Evolutionary conservation across 2,797 vertebrate species (phyloP).

Genomic region (Ctenosaura bakeri): DNA sequence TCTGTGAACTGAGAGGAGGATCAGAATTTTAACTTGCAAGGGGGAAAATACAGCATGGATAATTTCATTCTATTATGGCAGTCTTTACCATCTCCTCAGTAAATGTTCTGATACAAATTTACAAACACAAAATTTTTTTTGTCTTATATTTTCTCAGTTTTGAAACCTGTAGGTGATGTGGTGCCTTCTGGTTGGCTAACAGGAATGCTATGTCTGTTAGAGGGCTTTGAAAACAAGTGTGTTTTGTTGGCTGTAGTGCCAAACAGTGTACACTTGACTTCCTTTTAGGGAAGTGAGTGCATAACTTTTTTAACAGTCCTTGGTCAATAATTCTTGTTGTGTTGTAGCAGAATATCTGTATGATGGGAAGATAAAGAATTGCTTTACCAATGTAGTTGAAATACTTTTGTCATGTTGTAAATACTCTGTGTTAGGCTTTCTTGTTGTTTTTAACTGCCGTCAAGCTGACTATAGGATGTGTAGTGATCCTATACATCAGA

Average conservation of each 20-base stretch:
- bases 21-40: constrained; percentile 60
- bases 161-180: constrained; percentile 19
- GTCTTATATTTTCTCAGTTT: constrained; percentile 36
- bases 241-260: constrained; percentile 50
- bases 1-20: constrained; percentile 37
- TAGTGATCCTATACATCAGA: too few relatives aligned
- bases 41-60: constrained; percentile 31
- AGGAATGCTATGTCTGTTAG: neutral
- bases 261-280: constrained; percentile 64
- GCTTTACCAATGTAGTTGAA: constrained; percentile 11
- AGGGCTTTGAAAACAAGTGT: neutral
- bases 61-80: constrained; percentile 45
- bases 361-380: constrained; percentile 34
- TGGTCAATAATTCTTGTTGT: neutral
- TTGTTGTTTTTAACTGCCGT: too few relatives aligned
- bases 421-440: constrained; percentile 26
- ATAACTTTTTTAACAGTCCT: neutral
- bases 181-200: constrained; percentile 20
- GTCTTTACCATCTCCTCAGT: constrained; percentile 30
- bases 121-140: neutral
- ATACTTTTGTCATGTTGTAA: neutral
- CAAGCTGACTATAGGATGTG: too few relatives aligned
- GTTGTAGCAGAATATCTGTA: neutral
- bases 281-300: constrained; percentile 65
- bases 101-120: constrained; percentile 38